Evolutionary conservation across 1,140 invertebrate genomes (phyloP), one percentile per base, ranked within the genome.

Genomic region (Hylyphantes graminicola): DNA sequence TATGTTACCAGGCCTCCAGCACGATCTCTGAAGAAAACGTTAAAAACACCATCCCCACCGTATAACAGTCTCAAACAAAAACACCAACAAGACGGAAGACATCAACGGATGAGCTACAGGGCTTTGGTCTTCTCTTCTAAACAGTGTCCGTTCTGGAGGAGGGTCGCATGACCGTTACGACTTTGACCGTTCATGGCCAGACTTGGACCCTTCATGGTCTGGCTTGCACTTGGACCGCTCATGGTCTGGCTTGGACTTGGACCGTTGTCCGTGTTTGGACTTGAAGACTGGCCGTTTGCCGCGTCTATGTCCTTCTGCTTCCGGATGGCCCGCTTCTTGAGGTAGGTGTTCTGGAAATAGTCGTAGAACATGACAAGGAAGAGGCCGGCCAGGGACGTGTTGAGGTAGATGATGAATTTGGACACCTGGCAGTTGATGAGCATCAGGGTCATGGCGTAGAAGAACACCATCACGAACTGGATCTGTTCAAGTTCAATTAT

Each of bases 311-410:
- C 57, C 54, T 48, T 73, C 19, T 83, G 70, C 53, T 83, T 83
- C 12, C 50, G 9, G 9, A 83, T 57, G 10, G 80, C 70, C n/a
- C 63, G 74, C 6, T 93, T 93, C 96, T 94, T 84, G 10, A 83
- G 51, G 61, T 86, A 86, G 3, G 85, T 86, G 13, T 85, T 85
- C 13, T 86, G 76, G 59, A 86, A 85, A 48, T 86, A 86, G n/a
- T 85, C 82, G 57, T 72, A 85, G 82, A 86, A 86, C 81, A 84
- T 86, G 3, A 86, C 15, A 0, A 85, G 55, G 54, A 84, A 85
- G 3, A 85, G 82, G 6, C 82, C 82, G 0, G 82, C 82, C 53
- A 85, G 50, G 74, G 72, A 85, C 21, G 57, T 77, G 50, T 85
- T 85, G 64, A 85, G 48, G 35, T 85, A 85, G 15, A 85, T 85